Base-by-base conservation (phyloP, 2,113 vertebrate species). In the Xenotilapia leptura region DNA sequence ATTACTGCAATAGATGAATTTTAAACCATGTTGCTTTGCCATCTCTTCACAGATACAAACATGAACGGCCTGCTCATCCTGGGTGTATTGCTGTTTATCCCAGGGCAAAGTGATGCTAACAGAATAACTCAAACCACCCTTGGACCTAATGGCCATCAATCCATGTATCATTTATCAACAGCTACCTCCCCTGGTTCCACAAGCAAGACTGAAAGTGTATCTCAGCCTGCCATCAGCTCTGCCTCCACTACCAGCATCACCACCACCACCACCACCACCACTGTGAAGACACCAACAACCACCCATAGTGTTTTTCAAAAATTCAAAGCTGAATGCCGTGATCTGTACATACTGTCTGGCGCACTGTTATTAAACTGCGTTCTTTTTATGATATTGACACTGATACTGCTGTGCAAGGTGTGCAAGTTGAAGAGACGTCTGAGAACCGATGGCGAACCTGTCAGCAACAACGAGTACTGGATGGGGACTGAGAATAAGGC, bases 41-140 rank as follows among this genome's bases (percentile, higher is more conserved):
- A 5, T 87, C 21, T 86, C 21, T 83, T 83, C 33, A 51, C 83
- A 94, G 93, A 86, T 3, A 82, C 13, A 84, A 93, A 19, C 23
- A 95, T 95, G 94, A 92, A 75, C 0, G 6, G 19, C 60, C 45
- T 87, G 54, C 21, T 88, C 31, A n/a, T 56, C 49, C 80, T 94
- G 60, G 36, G 21, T 47, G 15, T 49, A 2, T 51, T 85, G 3
- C 9, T 90, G 12, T 55, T 82, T n/a, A 62, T 82, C 19, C 23
- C 31, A 21, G 28, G 36, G 21, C 13, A n/a, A 47, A 8, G 19
- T 17, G 23, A 23, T 33, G 23, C 28, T 12, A 2, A 17, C 5
- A 0, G 0, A 3, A 3, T 3, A 1, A 11, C 5, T 60, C 5
- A 4, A 8, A 2, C 31, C 2, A 23, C 4, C 12, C 4, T 0